Base-by-base conservation (phyloP, 2,888 invertebrate genomes). In the Lycophotia porphyrea region DNA sequence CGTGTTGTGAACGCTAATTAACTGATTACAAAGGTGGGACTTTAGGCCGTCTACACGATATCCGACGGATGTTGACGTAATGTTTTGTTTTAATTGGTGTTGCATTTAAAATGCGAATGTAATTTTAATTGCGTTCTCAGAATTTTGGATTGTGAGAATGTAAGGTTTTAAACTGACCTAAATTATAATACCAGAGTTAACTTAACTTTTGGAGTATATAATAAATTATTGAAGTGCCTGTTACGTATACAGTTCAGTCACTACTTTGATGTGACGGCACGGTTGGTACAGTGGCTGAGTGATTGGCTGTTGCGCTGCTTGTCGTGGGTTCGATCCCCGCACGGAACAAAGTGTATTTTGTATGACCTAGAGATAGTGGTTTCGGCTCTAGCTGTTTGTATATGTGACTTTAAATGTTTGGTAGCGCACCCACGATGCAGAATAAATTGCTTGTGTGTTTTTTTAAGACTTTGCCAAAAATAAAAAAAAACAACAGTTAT, bases 1-100 rank as follows among this genome's bases (percentile, higher is more conserved):
- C 84, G 81, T 87, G 84, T 80, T 81, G 86, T 76, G 81, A 79
- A 79, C 77, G 82, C 76, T 84, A 86, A 84, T 84, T 90, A 90
- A 87, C 89, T 88, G 85, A 89, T 86, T 87, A 87, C 74, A 66
- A 72, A 85, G 84, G 87, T 75, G 76, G 47, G 78, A 71, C 55
- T 73, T 84, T 86, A 82, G 80, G 74, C 66, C 65, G 71, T 74
- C 84, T 71, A 52, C 76, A 80, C 68, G 73, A 76, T 74, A 74
- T 85, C 84, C 85, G 73, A 71, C 67, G 65, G 79, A 78, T 74
- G 70, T 66, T 85, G 60, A 85, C 42, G 73, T 70, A 71, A 73
- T 64, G 44, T 65, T 71, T 72, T 63, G 65, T 77, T 80, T 67
- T 74, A 75, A 77, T 80, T 74, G 34, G 34, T 68, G 47, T 65